Base-by-base conservation (phyloP, 2,797 vertebrate genomes). In the Anguilla marmorata region DNA sequence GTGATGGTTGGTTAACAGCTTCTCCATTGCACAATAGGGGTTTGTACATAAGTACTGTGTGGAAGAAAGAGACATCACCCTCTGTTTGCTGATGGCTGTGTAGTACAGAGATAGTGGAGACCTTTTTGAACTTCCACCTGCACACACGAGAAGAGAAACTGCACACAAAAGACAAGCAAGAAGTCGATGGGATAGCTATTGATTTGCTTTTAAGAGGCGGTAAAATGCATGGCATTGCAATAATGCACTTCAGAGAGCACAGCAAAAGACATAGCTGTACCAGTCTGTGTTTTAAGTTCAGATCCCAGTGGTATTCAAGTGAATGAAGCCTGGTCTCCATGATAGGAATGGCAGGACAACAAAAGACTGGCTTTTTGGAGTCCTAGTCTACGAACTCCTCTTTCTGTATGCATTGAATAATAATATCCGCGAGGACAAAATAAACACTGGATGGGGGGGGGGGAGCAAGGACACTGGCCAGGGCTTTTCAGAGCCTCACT, bases 191-290 rank as follows among this genome's bases (percentile, higher is more conserved):
- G 19, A 82, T 82, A n/a, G 41, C 4, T 82, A 48, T 50, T 82
- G 79, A 50, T 82, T 82, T 82, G 50, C 45, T 9, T 50, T 82
- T 82, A 82, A 82, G 37, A 48, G 45, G 45, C 16, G 41, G 79
- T 48, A 82, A 82, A 82, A 82, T 82, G 79, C 79, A 48, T 82
- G n/a, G 79, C 19, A 48, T 50, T 48, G 79, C 41, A 50, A 50
- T 82, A 82, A 82, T 82, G 24, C 41, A 50, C 50, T 82, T 82
- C 79, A 24, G 79, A n/a, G 41, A 24, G 45, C 79, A n/a, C 45
- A 82, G 41, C 79, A 48, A 19, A 48, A 30, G 79, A n/a, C 21
- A 9, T 82, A 48, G 79, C 41, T 11, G 79, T n/a, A n/a, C 19
- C 79, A 24, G 0, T n/a, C 1, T 48, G 79, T 41, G 24, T 45